Evolutionary conservation across 2,888 invertebrate species (phyloP).

Genomic region (Parnassius smintheus): DNA sequence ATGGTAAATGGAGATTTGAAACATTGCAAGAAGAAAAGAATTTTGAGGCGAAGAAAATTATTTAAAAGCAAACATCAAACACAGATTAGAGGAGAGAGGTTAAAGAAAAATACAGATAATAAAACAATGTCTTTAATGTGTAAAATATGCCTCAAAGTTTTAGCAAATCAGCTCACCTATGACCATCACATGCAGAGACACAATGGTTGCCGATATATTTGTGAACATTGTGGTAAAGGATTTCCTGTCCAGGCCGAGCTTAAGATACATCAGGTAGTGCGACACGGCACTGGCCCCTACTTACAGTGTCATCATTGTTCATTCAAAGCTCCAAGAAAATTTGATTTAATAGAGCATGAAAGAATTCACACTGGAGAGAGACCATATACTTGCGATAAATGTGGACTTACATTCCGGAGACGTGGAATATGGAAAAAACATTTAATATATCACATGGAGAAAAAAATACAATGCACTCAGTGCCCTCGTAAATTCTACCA

Average conservation of each 20-base stretch:
- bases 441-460: constrained; percentile 62
- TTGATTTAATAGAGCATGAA: constrained; percentile 60
- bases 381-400: constrained; percentile 68
- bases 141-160: constrained; percentile 52
- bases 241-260: constrained; percentile 52
- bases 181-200: constrained; percentile 65
- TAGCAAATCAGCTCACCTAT: constrained; percentile 54
- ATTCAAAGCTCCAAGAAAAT: constrained; percentile 56
- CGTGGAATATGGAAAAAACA: constrained; percentile 66
- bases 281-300: constrained; percentile 57
- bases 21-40: constrained; percentile 16
- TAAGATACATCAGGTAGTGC: constrained; percentile 53
- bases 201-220: constrained; percentile 53
- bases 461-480: constrained; percentile 54
- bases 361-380: constrained; percentile 66
- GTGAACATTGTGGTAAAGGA: constrained; percentile 67
- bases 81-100: constrained; percentile 1
- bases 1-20: constrained; percentile 18
- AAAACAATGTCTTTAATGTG: constrained; percentile 42
- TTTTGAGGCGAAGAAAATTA: constrained; percentile 18
- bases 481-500: constrained; percentile 62
- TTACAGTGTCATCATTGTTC: constrained; percentile 59
- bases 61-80: constrained; percentile 2
- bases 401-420: constrained; percentile 66
- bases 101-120: constrained; percentile 16